phyloP scores from a whole-genome alignment of 2,888 invertebrate genomes.

The Rhamphomyia laevipes region DNA sequence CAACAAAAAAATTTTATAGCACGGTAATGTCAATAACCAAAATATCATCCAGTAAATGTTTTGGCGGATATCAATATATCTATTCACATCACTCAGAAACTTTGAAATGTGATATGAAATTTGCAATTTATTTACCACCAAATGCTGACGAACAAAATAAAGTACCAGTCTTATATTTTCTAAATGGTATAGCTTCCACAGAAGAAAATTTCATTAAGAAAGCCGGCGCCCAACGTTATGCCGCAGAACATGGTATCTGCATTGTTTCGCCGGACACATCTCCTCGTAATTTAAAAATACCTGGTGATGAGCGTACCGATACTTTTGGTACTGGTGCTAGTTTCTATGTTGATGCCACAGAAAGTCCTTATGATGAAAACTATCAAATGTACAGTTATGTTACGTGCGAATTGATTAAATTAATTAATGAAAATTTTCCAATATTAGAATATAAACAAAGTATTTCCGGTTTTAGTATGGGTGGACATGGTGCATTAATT shows the following conservation, averaged over 20 bases:
- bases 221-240: constrained; percentile 86
- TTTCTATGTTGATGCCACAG: constrained; percentile 86
- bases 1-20: background rate
- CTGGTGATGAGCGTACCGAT: constrained; percentile 91
- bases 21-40: constrained; percentile 19
- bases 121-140: constrained; percentile 85
- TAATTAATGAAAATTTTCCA: constrained; percentile 67
- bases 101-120: constrained; percentile 83
- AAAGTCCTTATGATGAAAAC: constrained; percentile 83
- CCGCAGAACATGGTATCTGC: constrained; percentile 72
- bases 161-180: constrained; percentile 77
- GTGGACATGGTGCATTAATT: constrained; percentile 91
- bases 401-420: constrained; percentile 67
- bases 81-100: constrained; percentile 39
- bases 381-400: constrained; percentile 94
- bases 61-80: constrained; percentile 73
- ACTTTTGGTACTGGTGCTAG: constrained; percentile 92
- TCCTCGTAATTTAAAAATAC: constrained; percentile 77
- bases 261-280: constrained; percentile 95
- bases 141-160: constrained; percentile 38
- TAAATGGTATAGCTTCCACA: constrained; percentile 86
- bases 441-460: constrained; percentile 48
- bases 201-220: constrained; percentile 95
- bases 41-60: constrained; percentile 58
- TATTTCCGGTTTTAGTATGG: constrained; percentile 91